Base-by-base conservation (phyloP, 2,888 invertebrate species). In the Perdita meconis region DNA sequence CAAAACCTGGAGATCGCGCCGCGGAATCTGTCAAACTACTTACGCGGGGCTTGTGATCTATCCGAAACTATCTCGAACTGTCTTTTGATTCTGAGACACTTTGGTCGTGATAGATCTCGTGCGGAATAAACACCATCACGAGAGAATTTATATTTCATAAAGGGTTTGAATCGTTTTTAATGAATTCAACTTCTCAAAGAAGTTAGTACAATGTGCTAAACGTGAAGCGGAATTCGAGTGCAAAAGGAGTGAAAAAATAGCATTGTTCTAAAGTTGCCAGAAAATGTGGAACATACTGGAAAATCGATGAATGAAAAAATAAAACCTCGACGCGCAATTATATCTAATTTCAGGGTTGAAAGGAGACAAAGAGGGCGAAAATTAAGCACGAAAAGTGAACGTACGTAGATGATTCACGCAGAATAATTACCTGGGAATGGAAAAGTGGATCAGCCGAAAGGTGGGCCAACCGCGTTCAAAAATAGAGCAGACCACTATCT, bases 401-500 rank as follows among this genome's bases (percentile, higher is more conserved):
- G 40, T 66, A 40, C 53, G 47, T 34, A 12, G 19, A 30, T 34
- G 24, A 74, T 55, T 56, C n/a, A 8, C 19, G 51, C 10, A 22
- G 57, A 57, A 44, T 66, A 66, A 70, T 78, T 50, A 44, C 59
- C 13, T 0, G 34, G n/a, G 34, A 42, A 68, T 64, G 47, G 34
- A 63, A 67, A 68, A 80, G 59, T 53, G 59, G 40, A 71, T 56
- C 74, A 59, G 36, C 26, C 26, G 44, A 16, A 38, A 19, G 66
- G 40, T 42, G 55, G 60, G 40, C 60, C 66, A 57, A 26, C 36
- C 57, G 44, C 6, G 61, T 68, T 73, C 75, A 78, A 83, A 85
- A 85, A 84, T 84, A 80, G 80, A 80, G 56, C 72, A 53, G 44
- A 24, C 61, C 60, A 42, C 61, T 65, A 75, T 71, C 71, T 60